A percentile compares a stretch with the other conserved stretches of the same genome.
These are phyloP conservation scores for Catocala fraxini DNA, from an alignment of 2,888 invertebrate genomes.

Conservation along the genomic window DNA sequence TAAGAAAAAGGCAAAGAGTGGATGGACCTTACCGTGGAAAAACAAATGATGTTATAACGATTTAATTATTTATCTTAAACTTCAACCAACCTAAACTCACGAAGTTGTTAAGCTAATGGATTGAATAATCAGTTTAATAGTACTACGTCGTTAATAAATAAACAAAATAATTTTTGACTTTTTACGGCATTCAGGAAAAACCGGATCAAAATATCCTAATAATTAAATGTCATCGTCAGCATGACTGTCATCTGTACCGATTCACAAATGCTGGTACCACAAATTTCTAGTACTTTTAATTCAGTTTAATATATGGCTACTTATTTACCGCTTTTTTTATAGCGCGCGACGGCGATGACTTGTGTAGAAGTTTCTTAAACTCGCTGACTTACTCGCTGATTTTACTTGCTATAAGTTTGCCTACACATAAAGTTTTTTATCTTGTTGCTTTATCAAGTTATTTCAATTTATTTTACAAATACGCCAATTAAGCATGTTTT, in stretches of 20 bases:
- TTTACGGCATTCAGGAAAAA: background rate
- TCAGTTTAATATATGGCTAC: constrained; percentile 9
- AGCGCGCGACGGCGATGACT: constrained; percentile 22
- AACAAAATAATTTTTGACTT: constrained; percentile 6
- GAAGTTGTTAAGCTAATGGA: constrained; percentile 10
- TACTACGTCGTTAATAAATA: constrained; percentile 1
- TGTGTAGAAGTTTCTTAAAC: constrained; percentile 32
- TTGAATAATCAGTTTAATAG: constrained; percentile 15
- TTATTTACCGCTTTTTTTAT: constrained; percentile 16
- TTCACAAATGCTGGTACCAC: too few relatives aligned
- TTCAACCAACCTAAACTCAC: background rate
- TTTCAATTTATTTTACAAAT: background rate
- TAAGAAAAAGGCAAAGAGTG: background rate
- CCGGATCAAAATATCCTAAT: background rate
- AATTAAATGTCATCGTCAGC: background rate
- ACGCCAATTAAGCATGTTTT: too few relatives aligned
- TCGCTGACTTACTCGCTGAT: constrained; percentile 29
- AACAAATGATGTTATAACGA: background rate
- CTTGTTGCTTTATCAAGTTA: background rate
- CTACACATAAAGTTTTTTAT: constrained; percentile 4
- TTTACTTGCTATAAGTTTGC: constrained; percentile 25
- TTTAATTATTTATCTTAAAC: constrained; percentile 1
- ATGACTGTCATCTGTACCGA: background rate
- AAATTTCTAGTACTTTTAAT: too few relatives aligned
- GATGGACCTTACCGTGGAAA: background rate